These are phyloP conservation scores for Lepilemur septentrionalis DNA, from an alignment of 2,797 vertebrate species.

Conservation along the genomic window DNA sequence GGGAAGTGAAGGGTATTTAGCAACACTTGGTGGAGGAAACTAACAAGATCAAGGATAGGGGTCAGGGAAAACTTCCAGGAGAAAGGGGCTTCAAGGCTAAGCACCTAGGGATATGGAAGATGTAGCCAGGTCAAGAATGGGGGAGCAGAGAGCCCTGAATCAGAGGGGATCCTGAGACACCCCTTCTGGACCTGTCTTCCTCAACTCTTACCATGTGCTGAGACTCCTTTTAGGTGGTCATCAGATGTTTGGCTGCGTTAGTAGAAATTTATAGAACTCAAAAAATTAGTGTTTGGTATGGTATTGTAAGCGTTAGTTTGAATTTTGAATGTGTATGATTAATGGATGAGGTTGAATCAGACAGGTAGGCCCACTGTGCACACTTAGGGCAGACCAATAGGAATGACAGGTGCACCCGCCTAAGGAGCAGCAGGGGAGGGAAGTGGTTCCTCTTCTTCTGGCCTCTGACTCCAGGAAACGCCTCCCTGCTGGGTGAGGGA, in stretches of 20 bases:
- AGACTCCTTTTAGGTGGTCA: not conserved
- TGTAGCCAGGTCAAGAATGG: not conserved
- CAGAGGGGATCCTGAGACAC: not conserved
- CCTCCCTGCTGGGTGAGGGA: not conserved
- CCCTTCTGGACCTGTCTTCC: not conserved
- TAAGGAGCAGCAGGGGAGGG: not conserved
- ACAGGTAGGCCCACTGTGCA: not conserved
- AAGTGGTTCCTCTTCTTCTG: not conserved
- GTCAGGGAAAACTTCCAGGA: not conserved
- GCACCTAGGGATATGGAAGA: not conserved
- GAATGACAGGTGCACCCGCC: not conserved
- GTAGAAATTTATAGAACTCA: not conserved
- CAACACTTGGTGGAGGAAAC: not conserved
- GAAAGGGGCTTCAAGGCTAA: not conserved
- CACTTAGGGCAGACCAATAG: accelerated
- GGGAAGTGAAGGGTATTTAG: not conserved
- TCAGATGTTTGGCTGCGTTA: not conserved
- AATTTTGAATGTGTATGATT: not conserved
- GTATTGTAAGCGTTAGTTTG: not conserved
- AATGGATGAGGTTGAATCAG: not conserved
- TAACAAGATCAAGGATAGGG: not conserved
- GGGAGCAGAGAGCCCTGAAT: not conserved
- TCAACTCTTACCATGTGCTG: not conserved
- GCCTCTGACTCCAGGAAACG: not conserved
- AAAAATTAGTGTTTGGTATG: not conserved